These are phyloP conservation scores for Caenorhabditis sp. DNA, from an alignment of 2,888 invertebrate genomes.

Conservation along the genomic window DNA sequence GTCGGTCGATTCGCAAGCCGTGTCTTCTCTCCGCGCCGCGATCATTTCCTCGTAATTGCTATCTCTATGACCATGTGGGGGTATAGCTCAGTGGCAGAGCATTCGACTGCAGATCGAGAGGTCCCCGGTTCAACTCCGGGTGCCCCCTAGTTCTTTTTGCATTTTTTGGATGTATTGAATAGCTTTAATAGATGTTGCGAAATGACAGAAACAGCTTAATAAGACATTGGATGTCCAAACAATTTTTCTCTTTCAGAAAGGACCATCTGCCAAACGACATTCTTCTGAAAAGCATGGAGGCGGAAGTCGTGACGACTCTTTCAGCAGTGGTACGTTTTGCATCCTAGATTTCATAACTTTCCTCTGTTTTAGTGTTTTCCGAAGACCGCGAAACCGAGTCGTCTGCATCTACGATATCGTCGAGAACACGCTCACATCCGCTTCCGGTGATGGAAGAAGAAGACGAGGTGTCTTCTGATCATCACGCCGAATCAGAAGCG, in stretches of 20 bases:
- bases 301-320: constrained; percentile 15
- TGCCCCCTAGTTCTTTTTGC: constrained; percentile 74
- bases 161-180: background rate
- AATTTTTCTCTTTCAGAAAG: constrained; percentile 40
- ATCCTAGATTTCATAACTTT: background rate
- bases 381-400: constrained; percentile 35
- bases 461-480: constrained; percentile 45
- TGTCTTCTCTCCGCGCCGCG: background rate
- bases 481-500: constrained; percentile 29
- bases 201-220: too few species aligned
- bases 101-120: constrained; percentile 83
- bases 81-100: constrained; percentile 83
- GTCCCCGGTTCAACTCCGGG: constrained; percentile 82
- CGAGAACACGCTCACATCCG: constrained; percentile 33
- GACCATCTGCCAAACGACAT: constrained; percentile 40
- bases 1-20: too few species aligned
- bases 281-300: constrained; percentile 31
- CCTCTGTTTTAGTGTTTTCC: constrained; percentile 10
- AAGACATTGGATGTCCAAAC: too few species aligned
- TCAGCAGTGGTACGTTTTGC: constrained; percentile 1
- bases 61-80: constrained; percentile 57
- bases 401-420: constrained; percentile 16
- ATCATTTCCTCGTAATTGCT: background rate
- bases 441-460: constrained; percentile 63
- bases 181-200: too few species aligned